These are phyloP conservation scores for Opisthograptis luteolata DNA, from an alignment of 2,888 invertebrate species.

Conservation along the genomic window DNA sequence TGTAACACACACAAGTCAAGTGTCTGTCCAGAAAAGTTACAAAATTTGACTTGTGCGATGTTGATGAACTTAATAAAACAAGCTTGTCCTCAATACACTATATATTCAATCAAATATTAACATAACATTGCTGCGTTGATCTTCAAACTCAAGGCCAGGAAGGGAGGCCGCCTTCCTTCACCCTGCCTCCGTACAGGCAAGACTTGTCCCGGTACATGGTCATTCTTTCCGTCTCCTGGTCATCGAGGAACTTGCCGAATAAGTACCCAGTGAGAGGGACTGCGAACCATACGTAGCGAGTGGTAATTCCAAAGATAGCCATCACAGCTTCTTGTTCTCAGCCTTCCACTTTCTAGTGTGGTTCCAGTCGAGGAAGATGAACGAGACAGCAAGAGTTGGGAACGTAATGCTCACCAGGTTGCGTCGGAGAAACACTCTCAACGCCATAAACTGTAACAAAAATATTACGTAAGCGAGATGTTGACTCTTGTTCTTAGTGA, in stretches of 20 bases:
- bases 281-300: slow-evolving; percentile 74
- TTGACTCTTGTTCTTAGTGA: no score
- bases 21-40: no score
- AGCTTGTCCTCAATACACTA: slow-evolving; percentile 3
- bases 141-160: slow-evolving; percentile 86
- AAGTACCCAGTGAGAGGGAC: slow-evolving; percentile 84
- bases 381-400: slow-evolving; percentile 83
- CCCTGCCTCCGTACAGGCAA: slow-evolving; percentile 87
- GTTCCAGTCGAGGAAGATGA: slow-evolving; percentile 89
- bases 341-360: slow-evolving; percentile 90
- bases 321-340: slow-evolving; percentile 64
- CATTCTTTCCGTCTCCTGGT: slow-evolving; percentile 89
- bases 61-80: slow-evolving; percentile 6
- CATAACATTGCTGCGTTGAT: slow-evolving; percentile 31
- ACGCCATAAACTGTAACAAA: slow-evolving; percentile 72
- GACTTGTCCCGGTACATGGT: slow-evolving; percentile 91
- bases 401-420: slow-evolving; percentile 88
- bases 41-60: no score
- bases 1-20: no score
- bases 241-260: slow-evolving; percentile 87
- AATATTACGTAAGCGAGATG: neutral
- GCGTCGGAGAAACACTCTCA: slow-evolving; percentile 78
- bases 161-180: slow-evolving; percentile 87
- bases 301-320: slow-evolving; percentile 84
- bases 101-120: slow-evolving; percentile 30